Evolutionary conservation across 2,113 vertebrate species (phyloP).

Genomic region (Trematocara variabile): DNA sequence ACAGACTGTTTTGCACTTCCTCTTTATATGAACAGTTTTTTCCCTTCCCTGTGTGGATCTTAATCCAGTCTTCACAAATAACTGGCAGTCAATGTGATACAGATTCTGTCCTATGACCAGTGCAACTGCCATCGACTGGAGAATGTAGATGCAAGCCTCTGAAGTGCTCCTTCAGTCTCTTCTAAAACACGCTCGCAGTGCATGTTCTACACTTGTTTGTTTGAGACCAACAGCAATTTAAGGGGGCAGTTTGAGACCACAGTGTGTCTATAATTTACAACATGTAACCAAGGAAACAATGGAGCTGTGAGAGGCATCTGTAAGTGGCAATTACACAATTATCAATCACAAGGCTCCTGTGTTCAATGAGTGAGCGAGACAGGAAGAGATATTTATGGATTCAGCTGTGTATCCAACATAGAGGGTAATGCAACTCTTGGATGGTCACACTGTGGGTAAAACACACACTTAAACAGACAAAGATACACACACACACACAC

Average conservation of each 20-base stretch:
- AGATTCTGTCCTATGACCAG: background rate
- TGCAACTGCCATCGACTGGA: background rate
- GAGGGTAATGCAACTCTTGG: background rate
- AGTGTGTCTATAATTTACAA: background rate
- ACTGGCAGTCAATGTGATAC: background rate
- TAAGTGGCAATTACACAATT: background rate
- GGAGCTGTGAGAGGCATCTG: background rate
- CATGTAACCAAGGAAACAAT: background rate
- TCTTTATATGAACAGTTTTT: background rate
- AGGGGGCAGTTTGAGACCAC: background rate
- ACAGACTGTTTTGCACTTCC: slow-evolving; percentile 19
- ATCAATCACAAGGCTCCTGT: background rate
- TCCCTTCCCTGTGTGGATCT: background rate
- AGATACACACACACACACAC: background rate
- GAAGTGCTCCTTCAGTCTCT: background rate
- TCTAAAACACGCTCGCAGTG: background rate
- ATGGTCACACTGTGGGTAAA: background rate
- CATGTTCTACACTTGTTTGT: background rate
- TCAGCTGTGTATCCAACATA: background rate
- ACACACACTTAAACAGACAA: background rate
- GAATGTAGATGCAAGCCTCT: background rate
- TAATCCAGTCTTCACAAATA: background rate
- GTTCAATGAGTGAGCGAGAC: background rate
- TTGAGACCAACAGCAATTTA: background rate
- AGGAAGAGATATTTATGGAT: slow-evolving; percentile 5